A percentile compares a stretch with the other conserved stretches of the same genome.
Evolutionary conservation across 2,113 vertebrate species (phyloP).

Genomic region (Cinclus mexicanus): DNA sequence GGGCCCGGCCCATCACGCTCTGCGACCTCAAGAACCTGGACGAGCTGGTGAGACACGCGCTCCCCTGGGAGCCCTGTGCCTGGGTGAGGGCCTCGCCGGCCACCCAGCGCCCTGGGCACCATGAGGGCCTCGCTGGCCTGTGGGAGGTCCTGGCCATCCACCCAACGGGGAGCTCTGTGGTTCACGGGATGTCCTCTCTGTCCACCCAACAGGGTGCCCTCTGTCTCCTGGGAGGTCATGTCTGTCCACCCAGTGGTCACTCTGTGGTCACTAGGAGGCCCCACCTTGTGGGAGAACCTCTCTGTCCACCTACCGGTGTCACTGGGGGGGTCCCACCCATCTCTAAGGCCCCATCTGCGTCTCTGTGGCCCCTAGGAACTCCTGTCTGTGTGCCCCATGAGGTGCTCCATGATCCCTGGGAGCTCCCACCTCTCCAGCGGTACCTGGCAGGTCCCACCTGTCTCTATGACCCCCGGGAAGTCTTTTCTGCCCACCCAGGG

Average conservation of each 20-base stretch:
- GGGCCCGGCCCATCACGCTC: constrained; percentile 81
- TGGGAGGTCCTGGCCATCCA: not conserved
- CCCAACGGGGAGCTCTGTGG: accelerated
- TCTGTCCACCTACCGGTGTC: accelerated
- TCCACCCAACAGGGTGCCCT: too few relatives aligned
- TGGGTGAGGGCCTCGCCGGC: not conserved
- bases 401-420: not conserved
- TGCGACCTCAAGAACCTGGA: constrained; percentile 93
- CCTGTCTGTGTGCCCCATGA: not conserved
- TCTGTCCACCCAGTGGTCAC: not conserved
- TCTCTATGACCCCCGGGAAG: accelerated
- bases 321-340: not conserved
- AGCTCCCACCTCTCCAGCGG: accelerated
- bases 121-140: not conserved
- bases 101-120: not conserved
- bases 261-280: not conserved
- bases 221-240: not conserved
- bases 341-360: not conserved
- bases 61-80: constrained; percentile 15
- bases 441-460: too few relatives aligned
- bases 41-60: constrained; percentile 86
- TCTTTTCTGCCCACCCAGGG: not conserved
- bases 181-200: accelerated
- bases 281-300: not conserved
- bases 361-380: not conserved